A percentile compares a stretch with the other conserved stretches of the same genome.
phyloP scores from a whole-genome alignment of 2,888 invertebrate species.

The Empis stercorea region DNA sequence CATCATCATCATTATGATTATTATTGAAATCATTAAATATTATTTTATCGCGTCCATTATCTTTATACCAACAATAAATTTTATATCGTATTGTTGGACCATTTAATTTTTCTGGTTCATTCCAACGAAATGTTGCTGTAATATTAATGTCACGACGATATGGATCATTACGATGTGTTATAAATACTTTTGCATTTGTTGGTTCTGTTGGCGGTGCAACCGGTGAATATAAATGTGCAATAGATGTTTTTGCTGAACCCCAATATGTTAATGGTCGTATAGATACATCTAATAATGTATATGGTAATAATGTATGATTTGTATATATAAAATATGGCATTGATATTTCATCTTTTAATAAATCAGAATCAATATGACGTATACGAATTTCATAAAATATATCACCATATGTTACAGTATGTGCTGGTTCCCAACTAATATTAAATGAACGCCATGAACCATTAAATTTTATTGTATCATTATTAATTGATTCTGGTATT shows the following conservation, averaged over 20 bases:
- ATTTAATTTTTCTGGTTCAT: constrained; percentile 57
- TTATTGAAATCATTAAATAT: constrained; percentile 17
- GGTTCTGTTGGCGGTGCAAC: constrained; percentile 70
- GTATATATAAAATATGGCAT: constrained; percentile 40
- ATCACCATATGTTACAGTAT: constrained; percentile 62
- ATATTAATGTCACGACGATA: constrained; percentile 25
- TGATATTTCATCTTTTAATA: constrained; percentile 31
- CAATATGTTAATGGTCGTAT: constrained; percentile 75
- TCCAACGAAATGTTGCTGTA: constrained; percentile 67
- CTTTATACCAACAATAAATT: constrained; percentile 47
- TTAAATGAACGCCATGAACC: constrained; percentile 74
- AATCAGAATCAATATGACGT: constrained; percentile 15
- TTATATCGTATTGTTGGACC: constrained; percentile 60
- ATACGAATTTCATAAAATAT: constrained; percentile 73
- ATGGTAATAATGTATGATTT: constrained; percentile 44
- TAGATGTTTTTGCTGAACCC: constrained; percentile 57
- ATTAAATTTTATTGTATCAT: constrained; percentile 50
- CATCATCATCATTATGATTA: no score
- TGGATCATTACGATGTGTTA: constrained; percentile 41
- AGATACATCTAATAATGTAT: constrained; percentile 55
- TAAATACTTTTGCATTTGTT: constrained; percentile 56
- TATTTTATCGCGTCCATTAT: constrained; percentile 36
- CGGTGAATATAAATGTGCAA: constrained; percentile 57
- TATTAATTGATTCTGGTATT: constrained; percentile 57
- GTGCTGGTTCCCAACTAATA: constrained; percentile 67